A percentile compares a stretch with the other conserved stretches of the same genome.
These are phyloP conservation scores for Chlorospingus semifuscus DNA, from an alignment of 2,797 vertebrate genomes.

Conservation along the genomic window DNA sequence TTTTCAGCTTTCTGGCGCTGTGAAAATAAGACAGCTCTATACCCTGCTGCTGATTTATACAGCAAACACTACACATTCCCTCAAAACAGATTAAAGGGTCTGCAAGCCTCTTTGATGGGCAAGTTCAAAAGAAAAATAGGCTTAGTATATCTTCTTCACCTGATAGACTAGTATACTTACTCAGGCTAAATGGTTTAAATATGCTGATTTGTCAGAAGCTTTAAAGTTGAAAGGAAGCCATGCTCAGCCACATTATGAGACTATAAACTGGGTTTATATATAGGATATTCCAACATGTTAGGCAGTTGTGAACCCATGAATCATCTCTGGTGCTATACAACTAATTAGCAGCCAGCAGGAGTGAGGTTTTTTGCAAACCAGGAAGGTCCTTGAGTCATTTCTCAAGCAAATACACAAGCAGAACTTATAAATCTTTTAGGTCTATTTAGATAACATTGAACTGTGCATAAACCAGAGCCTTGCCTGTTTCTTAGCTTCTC, in stretches of 20 bases:
- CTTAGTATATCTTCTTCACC: neutral
- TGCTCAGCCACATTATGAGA: neutral
- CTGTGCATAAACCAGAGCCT: neutral
- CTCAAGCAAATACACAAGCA: neutral
- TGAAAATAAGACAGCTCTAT: neutral
- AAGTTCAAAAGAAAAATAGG: conserved; percentile 41
- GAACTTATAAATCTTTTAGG: neutral
- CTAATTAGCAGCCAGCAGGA: neutral
- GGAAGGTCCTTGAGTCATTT: neutral
- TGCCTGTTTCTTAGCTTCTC: neutral
- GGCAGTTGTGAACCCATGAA: neutral
- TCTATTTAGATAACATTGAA: neutral
- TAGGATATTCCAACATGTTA: neutral
- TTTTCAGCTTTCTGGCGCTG: neutral
- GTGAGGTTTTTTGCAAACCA: neutral
- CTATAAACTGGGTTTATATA: neutral
- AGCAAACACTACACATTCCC: neutral
- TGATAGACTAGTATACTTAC: neutral
- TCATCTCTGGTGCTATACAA: neutral
- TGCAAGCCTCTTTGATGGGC: neutral
- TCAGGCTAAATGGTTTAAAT: conserved; percentile 28
- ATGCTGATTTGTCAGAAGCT: neutral
- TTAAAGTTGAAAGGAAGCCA: neutral
- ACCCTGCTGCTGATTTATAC: neutral
- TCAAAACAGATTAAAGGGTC: neutral